phyloP scores from a whole-genome alignment of 1,140 invertebrate species.

The Manduca sexta region DNA sequence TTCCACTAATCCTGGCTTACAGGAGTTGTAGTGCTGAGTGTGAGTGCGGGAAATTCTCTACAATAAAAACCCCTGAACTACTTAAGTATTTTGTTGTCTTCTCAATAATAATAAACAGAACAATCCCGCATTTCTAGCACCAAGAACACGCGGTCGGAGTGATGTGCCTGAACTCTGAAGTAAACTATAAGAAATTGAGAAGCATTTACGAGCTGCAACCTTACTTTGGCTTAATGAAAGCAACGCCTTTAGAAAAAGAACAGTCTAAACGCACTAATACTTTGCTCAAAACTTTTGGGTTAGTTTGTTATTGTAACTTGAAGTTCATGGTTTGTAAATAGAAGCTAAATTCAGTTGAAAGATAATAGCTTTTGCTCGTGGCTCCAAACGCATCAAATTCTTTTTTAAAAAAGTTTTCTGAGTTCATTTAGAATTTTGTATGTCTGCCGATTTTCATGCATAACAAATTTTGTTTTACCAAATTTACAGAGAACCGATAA shows the following conservation, averaged over 20 bases:
- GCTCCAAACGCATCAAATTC: no score
- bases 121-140: constrained; percentile 42
- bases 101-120: not conserved
- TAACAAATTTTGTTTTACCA: not conserved
- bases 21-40: no score
- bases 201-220: constrained; percentile 68
- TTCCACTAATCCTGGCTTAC: no score
- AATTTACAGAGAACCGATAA: constrained; percentile 43
- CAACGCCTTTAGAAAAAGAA: constrained; percentile 45
- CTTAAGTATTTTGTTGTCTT: no score
- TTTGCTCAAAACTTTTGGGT: constrained; percentile 46
- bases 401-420: no score
- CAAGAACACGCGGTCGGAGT: constrained; percentile 70
- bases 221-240: constrained; percentile 46
- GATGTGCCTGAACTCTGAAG: constrained; percentile 73
- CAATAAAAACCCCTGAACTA: no score
- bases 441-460: no score
- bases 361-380: no score
- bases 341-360: no score
- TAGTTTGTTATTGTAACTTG: not conserved
- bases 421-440: no score
- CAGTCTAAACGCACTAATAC: constrained; percentile 31
- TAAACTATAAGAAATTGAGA: constrained; percentile 77
- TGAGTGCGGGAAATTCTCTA: no score
- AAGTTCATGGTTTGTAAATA: no score